Percentiles rank a stretch among this genome's conserved stretches.
phyloP scores from a whole-genome alignment of 2,888 invertebrate species.

The Drepana falcataria region DNA sequence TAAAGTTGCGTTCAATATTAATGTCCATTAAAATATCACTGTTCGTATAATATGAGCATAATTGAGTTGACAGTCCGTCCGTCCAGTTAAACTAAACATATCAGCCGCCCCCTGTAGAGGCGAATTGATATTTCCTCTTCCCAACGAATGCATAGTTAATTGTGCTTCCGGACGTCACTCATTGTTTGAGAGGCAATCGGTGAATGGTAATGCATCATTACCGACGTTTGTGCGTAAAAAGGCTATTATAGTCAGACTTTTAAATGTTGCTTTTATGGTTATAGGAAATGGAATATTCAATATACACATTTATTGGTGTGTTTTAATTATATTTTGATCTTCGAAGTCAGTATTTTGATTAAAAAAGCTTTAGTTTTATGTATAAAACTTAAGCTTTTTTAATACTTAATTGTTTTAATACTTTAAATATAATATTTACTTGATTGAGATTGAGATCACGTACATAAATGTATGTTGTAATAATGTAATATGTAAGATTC shows the following conservation, averaged over 20 bases:
- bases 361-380: too few relatives aligned
- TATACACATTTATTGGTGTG: background rate
- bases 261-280: background rate
- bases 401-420: too few relatives aligned
- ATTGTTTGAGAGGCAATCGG: constrained; percentile 60
- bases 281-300: background rate
- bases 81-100: constrained; percentile 43
- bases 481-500: too few relatives aligned
- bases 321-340: too few relatives aligned
- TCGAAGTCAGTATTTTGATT: too few relatives aligned
- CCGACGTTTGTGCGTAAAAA: background rate
- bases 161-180: constrained; percentile 71
- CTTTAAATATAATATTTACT: too few relatives aligned
- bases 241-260: background rate
- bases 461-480: too few relatives aligned
- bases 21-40: constrained; percentile 17
- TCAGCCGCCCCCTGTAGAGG: constrained; percentile 37
- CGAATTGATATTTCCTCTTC: constrained; percentile 78
- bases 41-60: constrained; percentile 33
- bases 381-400: too few relatives aligned
- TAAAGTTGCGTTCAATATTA: background rate
- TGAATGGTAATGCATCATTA: constrained; percentile 34
- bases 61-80: constrained; percentile 53
- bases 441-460: too few relatives aligned
- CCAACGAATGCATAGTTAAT: constrained; percentile 71